A percentile compares a stretch with the other conserved stretches of the same genome.
Evolutionary conservation across 30 jellyfish, hydroid and myxozoan genomes (phyloP).

Genomic region (Aurelia coerulea): DNA sequence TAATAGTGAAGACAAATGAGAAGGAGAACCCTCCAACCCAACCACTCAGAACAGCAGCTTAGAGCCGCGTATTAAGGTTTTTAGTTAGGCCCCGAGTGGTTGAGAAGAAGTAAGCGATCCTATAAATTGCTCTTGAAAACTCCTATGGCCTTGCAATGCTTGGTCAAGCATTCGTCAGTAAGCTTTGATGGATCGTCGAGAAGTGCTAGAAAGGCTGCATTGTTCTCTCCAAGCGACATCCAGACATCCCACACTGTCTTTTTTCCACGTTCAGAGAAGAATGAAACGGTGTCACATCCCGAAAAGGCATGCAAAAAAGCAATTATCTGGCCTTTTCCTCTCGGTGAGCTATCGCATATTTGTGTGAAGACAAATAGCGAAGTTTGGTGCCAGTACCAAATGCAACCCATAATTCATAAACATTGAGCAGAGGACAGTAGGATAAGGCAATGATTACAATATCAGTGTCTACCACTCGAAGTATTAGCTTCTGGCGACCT

Average conservation of each 20-base stretch:
- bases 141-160: too few species aligned
- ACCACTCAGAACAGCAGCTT: too few species aligned
- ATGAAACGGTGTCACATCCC: constrained; percentile 47
- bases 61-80: too few species aligned
- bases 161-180: too few species aligned
- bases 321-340: constrained; percentile 4
- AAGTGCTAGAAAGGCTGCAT: too few species aligned
- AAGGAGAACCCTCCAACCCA: too few species aligned
- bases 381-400: not conserved
- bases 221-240: constrained; percentile 8
- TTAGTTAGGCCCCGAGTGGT: too few species aligned
- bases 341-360: not conserved
- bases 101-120: too few species aligned
- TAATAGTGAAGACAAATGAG: too few species aligned
- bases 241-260: constrained; percentile 50
- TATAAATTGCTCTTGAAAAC: too few species aligned
- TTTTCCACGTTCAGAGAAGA: constrained; percentile 49
- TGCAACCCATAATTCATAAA: constrained; percentile 17
- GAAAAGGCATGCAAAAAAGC: constrained; percentile 36
- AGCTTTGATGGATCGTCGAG: too few species aligned
- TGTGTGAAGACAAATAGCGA: constrained; percentile 7
- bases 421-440: constrained; percentile 14
- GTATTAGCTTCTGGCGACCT: constrained; percentile 12
- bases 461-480: constrained; percentile 54
- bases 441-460: constrained; percentile 24